These are phyloP conservation scores for Porites lobata DNA, from an alignment of 92 coral and sea anemone genomes.

Conservation along the genomic window DNA sequence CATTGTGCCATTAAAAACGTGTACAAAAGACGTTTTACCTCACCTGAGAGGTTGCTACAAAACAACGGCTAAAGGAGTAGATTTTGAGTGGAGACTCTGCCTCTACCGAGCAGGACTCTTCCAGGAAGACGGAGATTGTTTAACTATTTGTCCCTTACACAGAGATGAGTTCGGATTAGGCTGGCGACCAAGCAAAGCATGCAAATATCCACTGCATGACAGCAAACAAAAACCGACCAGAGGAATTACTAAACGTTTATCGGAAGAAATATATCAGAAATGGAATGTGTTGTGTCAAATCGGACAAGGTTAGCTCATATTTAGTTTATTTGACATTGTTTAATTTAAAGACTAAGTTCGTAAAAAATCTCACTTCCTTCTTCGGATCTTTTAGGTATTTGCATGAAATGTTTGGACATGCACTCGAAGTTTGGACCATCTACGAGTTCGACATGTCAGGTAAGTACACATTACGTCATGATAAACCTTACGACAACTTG, in stretches of 20 bases:
- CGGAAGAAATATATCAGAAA: background rate
- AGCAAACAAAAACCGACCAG: too few relatives aligned
- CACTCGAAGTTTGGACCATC: background rate
- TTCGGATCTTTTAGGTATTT: too few relatives aligned
- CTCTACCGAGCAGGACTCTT: background rate
- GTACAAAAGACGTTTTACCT: too few relatives aligned
- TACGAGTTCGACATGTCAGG: background rate
- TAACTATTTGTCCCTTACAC: slow-evolving; percentile 9
- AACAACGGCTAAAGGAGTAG: background rate
- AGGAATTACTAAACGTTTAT: background rate
- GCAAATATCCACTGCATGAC: background rate
- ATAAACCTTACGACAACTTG: too few relatives aligned
- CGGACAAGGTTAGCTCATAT: slow-evolving; percentile 10
- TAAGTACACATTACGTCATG: too few relatives aligned
- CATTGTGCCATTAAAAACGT: too few relatives aligned
- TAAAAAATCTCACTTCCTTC: too few relatives aligned
- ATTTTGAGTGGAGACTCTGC: background rate
- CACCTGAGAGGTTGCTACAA: too few relatives aligned
- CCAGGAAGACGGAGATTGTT: background rate
- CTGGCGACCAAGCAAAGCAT: background rate
- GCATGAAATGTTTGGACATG: too few relatives aligned
- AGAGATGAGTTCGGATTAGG: slow-evolving; percentile 10
- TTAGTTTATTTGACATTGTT: too few relatives aligned
- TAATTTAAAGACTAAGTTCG: too few relatives aligned
- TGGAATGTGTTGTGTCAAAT: slow-evolving; percentile 9